Conservation (phyloP, 2,888 invertebrate genomes). For the Harpalus rubripes region DNA sequence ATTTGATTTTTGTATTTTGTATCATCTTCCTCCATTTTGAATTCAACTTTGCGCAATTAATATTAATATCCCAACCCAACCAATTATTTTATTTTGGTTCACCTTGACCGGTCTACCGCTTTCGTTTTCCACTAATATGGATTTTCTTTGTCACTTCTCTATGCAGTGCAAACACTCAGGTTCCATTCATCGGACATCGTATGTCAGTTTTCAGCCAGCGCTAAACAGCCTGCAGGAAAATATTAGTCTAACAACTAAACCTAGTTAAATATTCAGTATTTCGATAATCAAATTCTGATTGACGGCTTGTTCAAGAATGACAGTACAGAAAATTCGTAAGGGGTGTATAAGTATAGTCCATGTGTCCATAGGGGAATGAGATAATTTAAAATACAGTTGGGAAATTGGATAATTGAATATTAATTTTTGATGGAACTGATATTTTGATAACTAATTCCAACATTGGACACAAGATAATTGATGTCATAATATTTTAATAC, state of each 20-base stretch:
- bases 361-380: neutral
- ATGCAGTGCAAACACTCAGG: slow-evolving; percentile 2
- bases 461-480: too few species aligned
- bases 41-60: neutral
- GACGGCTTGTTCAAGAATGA: slow-evolving; percentile 30
- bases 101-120: slow-evolving; percentile 45
- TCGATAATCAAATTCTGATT: slow-evolving; percentile 44
- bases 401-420: neutral
- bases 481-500: too few species aligned
- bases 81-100: slow-evolving; percentile 48
- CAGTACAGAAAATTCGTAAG: slow-evolving; percentile 18
- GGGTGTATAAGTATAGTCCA: neutral
- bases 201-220: slow-evolving; percentile 5
- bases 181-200: neutral
- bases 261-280: slow-evolving; percentile 31
- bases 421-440: neutral
- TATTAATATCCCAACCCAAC: neutral
- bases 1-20: too few species aligned
- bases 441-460: too few species aligned
- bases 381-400: neutral
- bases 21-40: too few species aligned
- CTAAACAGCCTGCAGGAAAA: neutral
- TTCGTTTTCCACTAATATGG: slow-evolving; percentile 21
- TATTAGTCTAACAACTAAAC: slow-evolving; percentile 20
- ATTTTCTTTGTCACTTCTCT: slow-evolving; percentile 27